Conservation (phyloP, 1,140 invertebrate genomes). For the Lordiphosa clarofinis region DNA sequence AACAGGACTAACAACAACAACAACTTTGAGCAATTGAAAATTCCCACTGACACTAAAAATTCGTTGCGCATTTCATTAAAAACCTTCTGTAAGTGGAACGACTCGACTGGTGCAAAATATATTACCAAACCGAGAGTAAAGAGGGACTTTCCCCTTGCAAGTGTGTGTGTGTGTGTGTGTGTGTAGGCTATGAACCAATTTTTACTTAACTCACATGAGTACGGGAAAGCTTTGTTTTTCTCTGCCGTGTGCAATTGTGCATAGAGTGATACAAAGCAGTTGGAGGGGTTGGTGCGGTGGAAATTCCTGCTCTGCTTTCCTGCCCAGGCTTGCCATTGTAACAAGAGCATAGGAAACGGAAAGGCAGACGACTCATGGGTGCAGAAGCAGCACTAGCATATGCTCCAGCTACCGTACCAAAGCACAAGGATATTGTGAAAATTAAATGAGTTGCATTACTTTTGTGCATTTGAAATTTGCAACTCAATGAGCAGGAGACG, state of each 20-base stretch:
- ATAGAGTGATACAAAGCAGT: conserved; percentile 64
- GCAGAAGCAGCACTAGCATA: conserved; percentile 2
- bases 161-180: conserved; percentile 26
- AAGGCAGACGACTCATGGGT: conserved; percentile 13
- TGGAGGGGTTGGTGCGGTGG: not conserved
- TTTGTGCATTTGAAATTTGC: conserved; percentile 75
- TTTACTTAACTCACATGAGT: conserved; percentile 61
- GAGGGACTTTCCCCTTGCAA: conserved; percentile 1
- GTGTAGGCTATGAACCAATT: conserved; percentile 58
- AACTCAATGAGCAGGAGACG: conserved; percentile 64
- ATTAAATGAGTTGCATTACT: conserved; percentile 75
- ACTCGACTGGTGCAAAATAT: conserved; percentile 29
- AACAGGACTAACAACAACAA: conserved; percentile 28
- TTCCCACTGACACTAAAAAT: conserved; percentile 66
- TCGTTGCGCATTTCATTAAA: conserved; percentile 68
- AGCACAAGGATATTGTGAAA: conserved; percentile 72
- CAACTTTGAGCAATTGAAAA: conserved; percentile 61
- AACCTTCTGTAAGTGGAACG: conserved; percentile 23
- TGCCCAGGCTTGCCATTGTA: conserved; percentile 51
- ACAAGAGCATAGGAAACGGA: conserved; percentile 57
- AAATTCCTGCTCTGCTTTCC: conserved; percentile 1
- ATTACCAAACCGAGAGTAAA: conserved; percentile 22
- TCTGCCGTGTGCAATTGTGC: conserved; percentile 64
- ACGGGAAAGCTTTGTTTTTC: conserved; percentile 45
- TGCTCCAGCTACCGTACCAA: conserved; percentile 43